These are phyloP conservation scores for Lacerta viridis DNA, from an alignment of 2,797 vertebrate species.

Conservation along the genomic window DNA sequence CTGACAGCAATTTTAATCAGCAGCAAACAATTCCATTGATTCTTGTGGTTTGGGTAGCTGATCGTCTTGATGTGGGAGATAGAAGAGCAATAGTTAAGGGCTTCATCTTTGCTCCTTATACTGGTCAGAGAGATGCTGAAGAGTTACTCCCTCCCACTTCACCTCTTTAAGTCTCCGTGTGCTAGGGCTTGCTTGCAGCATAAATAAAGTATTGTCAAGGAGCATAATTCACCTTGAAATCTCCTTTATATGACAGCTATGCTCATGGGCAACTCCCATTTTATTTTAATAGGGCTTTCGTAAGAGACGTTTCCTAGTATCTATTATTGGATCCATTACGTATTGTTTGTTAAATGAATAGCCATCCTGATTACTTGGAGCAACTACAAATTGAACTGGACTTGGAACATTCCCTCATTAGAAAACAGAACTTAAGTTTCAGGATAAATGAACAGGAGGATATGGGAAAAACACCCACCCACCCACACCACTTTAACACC, in stretches of 20 bases:
- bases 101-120: not conserved
- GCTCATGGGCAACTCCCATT: not conserved
- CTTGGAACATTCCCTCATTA: not conserved
- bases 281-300: not conserved
- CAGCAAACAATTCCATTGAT: not conserved
- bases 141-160: not conserved
- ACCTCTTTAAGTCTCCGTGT: not conserved
- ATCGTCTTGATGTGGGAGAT: not conserved
- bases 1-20: not conserved
- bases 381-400: not conserved
- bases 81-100: not conserved
- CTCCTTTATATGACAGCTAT: slow-evolving; percentile 5
- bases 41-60: not conserved
- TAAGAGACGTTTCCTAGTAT: not conserved
- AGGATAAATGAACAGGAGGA: not conserved
- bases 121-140: not conserved
- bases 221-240: not conserved
- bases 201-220: not conserved
- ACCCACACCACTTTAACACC: not conserved
- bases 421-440: slow-evolving; percentile 15
- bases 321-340: not conserved
- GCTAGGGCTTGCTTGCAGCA: not conserved
- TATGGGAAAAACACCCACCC: too few species aligned
- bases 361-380: not conserved
- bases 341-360: slow-evolving; percentile 6